These are phyloP conservation scores for Choreutis nemorana DNA, from an alignment of 2,888 invertebrate genomes.

Conservation along the genomic window DNA sequence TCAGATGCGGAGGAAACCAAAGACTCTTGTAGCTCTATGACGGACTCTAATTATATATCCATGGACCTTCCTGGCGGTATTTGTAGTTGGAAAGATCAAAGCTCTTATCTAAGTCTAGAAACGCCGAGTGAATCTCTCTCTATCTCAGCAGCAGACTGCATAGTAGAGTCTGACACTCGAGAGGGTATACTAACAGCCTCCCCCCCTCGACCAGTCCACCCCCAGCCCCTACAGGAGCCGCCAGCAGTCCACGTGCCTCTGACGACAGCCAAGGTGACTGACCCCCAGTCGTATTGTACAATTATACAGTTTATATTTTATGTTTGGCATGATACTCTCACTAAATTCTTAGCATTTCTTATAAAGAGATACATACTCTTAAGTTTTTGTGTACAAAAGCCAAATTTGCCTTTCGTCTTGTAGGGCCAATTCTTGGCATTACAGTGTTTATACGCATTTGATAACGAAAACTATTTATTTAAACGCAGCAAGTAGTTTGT, in stretches of 20 bases:
- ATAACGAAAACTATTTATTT: too few relatives aligned
- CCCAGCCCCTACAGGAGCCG: conserved; percentile 51
- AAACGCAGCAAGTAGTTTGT: too few relatives aligned
- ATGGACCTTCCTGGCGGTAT: conserved; percentile 82
- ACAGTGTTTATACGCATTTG: conserved; percentile 33
- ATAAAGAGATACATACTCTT: conserved; percentile 48
- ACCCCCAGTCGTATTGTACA: conserved; percentile 61
- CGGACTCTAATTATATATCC: conserved; percentile 70
- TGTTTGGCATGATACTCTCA: conserved; percentile 64
- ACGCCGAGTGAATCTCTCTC: conserved; percentile 35
- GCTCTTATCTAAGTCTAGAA: conserved; percentile 76
- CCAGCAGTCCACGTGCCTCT: conserved; percentile 24
- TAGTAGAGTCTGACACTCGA: conserved; percentile 27
- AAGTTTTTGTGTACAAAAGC: conserved; percentile 39
- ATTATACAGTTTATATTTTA: conserved; percentile 54
- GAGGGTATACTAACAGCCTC: conserved; percentile 62
- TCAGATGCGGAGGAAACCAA: conserved; percentile 43
- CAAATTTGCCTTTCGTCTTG: conserved; percentile 55
- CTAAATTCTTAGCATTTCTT: conserved; percentile 55
- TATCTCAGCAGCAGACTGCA: conserved; percentile 16
- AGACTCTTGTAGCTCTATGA: conserved; percentile 32
- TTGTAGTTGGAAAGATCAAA: conserved; percentile 83
- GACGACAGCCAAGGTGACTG: conserved; percentile 57
- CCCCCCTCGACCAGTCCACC: conserved; percentile 44
- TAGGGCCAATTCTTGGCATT: conserved; percentile 52